Conservation (phyloP, 2,888 invertebrate genomes). For the Eledona agricola region DNA sequence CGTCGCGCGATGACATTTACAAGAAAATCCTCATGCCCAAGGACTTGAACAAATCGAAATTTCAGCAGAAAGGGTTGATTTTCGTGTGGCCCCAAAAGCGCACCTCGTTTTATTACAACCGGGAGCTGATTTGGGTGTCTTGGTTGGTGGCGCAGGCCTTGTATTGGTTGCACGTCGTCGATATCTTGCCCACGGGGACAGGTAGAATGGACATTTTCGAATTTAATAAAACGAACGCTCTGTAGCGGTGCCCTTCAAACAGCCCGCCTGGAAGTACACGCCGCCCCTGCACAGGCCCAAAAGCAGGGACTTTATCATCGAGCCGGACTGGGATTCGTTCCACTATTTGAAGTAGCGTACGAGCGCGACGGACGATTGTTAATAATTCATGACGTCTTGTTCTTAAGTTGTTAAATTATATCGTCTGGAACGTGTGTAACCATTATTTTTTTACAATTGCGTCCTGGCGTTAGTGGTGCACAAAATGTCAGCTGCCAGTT, state of each 20-base stretch:
- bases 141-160: slow-evolving; percentile 34
- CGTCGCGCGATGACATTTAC: slow-evolving; percentile 19
- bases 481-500: background rate
- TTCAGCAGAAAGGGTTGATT: slow-evolving; percentile 32
- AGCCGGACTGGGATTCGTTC: slow-evolving; percentile 30
- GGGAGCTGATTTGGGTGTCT: slow-evolving; percentile 31
- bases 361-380: too few species aligned
- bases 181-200: slow-evolving; percentile 34
- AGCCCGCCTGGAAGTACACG: slow-evolving; percentile 25
- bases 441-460: too few species aligned
- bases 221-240: background rate
- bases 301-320: slow-evolving; percentile 30
- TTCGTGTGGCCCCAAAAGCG: slow-evolving; percentile 38
- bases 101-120: slow-evolving; percentile 29
- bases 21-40: slow-evolving; percentile 20
- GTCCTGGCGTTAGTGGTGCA: too few species aligned
- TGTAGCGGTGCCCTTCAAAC: slow-evolving; percentile 23
- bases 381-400: too few species aligned
- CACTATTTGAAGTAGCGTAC: too few species aligned
- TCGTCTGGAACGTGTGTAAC: too few species aligned
- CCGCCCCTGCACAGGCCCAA: slow-evolving; percentile 18
- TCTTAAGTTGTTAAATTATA: too few species aligned
- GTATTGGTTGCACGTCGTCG: slow-evolving; percentile 36
- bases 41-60: slow-evolving; percentile 18
- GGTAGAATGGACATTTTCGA: slow-evolving; percentile 18